Evolutionary conservation across 2,113 vertebrate species (phyloP).

Genomic region (Chauna torquata): DNA sequence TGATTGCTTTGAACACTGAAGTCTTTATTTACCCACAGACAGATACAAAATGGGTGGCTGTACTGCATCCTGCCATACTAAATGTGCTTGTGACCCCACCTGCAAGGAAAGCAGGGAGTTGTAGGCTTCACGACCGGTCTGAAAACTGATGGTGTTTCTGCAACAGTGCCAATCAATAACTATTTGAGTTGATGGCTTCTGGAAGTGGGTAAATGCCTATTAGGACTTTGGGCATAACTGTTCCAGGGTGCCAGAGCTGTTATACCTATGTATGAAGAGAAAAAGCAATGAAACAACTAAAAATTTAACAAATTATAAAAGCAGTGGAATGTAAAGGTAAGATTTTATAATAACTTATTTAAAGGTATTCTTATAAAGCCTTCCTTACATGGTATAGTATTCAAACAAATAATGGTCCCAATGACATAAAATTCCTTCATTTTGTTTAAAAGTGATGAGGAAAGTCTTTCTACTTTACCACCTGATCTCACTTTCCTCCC

Average conservation of each 20-base stretch:
- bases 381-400: slow-evolving; percentile 38
- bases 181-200: neutral
- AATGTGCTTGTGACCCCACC: neutral
- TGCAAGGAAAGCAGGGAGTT: neutral
- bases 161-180: neutral
- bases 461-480: slow-evolving; percentile 6
- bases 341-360: slow-evolving; percentile 65
- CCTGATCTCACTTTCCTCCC: neutral
- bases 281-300: slow-evolving; percentile 22
- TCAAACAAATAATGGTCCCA: slow-evolving; percentile 30
- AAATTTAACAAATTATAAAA: slow-evolving; percentile 10
- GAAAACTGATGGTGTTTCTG: neutral
- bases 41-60: neutral
- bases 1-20: neutral
- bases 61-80: neutral
- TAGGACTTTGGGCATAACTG: neutral
- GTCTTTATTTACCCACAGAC: neutral
- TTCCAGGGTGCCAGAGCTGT: neutral
- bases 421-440: slow-evolving; percentile 65
- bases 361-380: slow-evolving; percentile 50
- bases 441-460: slow-evolving; percentile 35
- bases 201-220: neutral
- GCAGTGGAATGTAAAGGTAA: slow-evolving; percentile 56
- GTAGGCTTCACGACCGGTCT: neutral
- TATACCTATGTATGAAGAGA: neutral